These are phyloP conservation scores for Rhopalosiphum nymphaeae DNA, from an alignment of 2,888 invertebrate genomes.

Conservation along the genomic window DNA sequence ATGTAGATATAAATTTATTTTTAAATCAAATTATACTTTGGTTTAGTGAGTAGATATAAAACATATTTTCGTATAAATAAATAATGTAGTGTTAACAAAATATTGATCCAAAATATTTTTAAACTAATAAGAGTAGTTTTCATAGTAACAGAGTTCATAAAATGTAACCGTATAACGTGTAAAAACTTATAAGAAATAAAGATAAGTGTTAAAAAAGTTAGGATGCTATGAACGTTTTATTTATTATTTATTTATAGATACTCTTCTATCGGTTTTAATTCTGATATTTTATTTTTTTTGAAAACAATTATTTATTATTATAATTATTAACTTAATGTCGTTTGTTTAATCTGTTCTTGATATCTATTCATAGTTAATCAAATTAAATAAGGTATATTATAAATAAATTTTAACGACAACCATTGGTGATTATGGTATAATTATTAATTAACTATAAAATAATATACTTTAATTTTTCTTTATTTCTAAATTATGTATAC, in stretches of 20 bases:
- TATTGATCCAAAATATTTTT: constrained; percentile 5
- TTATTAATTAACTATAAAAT: not conserved
- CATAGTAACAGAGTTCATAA: not conserved
- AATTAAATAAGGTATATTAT: not conserved
- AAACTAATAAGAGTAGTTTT: not conserved
- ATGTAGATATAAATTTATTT: not conserved
- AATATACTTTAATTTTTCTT: not conserved
- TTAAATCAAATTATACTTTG: constrained; percentile 4
- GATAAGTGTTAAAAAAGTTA: not conserved
- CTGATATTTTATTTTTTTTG: not conserved
- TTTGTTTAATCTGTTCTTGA: not conserved
- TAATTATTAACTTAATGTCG: not conserved
- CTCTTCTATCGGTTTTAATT: not conserved
- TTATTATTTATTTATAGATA: not conserved
- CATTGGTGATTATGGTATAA: not conserved
- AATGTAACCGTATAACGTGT: not conserved
- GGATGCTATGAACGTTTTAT: not conserved
- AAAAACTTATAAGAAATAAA: not conserved
- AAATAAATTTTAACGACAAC: not conserved
- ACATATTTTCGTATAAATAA: not conserved
- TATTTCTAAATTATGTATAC: not conserved
- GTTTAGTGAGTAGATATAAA: not conserved
- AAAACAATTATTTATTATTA: not conserved
- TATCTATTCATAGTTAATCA: not conserved
- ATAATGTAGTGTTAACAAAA: not conserved